Percentiles rank a stretch among this genome's conserved stretches.
phyloP scores from a whole-genome alignment of 2,113 vertebrate species.

The Myocastor coypus region DNA sequence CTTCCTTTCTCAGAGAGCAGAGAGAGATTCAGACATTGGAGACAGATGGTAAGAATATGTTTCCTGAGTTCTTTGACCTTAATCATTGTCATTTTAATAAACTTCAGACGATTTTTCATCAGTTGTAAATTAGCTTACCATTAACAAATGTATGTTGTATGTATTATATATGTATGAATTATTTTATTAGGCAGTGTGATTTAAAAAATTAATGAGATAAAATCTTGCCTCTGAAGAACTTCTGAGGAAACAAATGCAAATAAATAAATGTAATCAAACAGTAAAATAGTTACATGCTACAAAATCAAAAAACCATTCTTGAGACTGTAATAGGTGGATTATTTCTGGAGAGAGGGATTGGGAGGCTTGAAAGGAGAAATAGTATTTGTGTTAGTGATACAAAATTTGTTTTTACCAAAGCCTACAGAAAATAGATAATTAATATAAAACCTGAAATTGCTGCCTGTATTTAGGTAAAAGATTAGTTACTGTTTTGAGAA shows the following conservation, averaged over 20 bases:
- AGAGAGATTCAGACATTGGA: conserved; percentile 46
- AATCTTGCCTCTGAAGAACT: conserved; percentile 18
- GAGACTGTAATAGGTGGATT: background rate
- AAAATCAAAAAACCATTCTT: background rate
- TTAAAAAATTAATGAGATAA: conserved; percentile 3
- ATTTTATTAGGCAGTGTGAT: conserved; percentile 9
- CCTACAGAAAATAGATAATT: conserved; percentile 34
- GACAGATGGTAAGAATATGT: conserved; percentile 69
- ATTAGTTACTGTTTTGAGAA: conserved; percentile 58
- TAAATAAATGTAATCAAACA: conserved; percentile 35
- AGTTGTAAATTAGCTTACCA: conserved; percentile 57
- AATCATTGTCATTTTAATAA: conserved; percentile 48
- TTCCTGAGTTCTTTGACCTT: conserved; percentile 17
- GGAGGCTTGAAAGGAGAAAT: conserved; percentile 15
- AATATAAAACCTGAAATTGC: conserved; percentile 49
- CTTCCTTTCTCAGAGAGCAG: conserved; percentile 70
- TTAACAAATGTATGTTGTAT: background rate
- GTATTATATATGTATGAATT: conserved; percentile 34
- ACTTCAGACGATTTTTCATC: background rate
- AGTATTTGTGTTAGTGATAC: background rate
- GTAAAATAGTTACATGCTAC: background rate
- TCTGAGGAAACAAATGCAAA: conserved; percentile 2
- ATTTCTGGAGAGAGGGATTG: background rate
- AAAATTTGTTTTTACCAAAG: conserved; percentile 38
- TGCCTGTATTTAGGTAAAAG: conserved; percentile 57